Conservation (phyloP, 1,140 invertebrate species). For the Caenorhabditis remanei region DNA sequence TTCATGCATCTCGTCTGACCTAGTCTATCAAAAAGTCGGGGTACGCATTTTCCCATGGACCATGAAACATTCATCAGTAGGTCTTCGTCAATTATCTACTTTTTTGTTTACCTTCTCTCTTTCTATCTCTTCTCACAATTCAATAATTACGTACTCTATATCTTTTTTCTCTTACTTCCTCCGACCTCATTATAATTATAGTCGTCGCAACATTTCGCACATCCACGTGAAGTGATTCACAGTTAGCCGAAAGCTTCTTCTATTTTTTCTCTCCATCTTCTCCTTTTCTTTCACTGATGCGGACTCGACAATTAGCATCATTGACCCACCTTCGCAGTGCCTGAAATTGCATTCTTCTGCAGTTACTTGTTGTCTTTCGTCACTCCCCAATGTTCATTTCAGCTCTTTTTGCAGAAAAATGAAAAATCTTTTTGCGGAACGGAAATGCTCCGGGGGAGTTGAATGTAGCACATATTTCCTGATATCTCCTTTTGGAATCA, state of each 20-base stretch:
- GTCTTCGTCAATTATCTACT: slow-evolving; percentile 30
- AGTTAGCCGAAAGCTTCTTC: background rate
- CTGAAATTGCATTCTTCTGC: background rate
- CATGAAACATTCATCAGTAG: slow-evolving; percentile 51
- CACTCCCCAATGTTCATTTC: slow-evolving; percentile 10
- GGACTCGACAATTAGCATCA: slow-evolving; percentile 34
- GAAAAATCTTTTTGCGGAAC: background rate
- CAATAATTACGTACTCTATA: slow-evolving; percentile 40
- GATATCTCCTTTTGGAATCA: background rate
- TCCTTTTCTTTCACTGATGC: background rate
- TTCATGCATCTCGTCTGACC: slow-evolving; percentile 13
- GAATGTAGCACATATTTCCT: background rate
- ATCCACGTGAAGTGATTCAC: slow-evolving; percentile 30
- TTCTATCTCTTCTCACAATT: background rate
- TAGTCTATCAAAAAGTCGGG: slow-evolving; percentile 34
- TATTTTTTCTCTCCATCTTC: background rate
- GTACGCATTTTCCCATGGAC: background rate
- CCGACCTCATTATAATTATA: slow-evolving; percentile 22
- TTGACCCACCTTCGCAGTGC: slow-evolving; percentile 7
- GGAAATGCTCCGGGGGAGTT: slow-evolving; percentile 34
- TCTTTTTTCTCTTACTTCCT: slow-evolving; percentile 19
- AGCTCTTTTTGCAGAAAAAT: background rate
- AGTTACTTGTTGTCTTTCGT: slow-evolving; percentile 21
- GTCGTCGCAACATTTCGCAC: background rate
- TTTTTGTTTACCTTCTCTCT: slow-evolving; percentile 17